Evolutionary conservation across 2,797 vertebrate species (phyloP), one percentile per base, ranked within the genome.

Genomic region (Miichthys miiuy): DNA sequence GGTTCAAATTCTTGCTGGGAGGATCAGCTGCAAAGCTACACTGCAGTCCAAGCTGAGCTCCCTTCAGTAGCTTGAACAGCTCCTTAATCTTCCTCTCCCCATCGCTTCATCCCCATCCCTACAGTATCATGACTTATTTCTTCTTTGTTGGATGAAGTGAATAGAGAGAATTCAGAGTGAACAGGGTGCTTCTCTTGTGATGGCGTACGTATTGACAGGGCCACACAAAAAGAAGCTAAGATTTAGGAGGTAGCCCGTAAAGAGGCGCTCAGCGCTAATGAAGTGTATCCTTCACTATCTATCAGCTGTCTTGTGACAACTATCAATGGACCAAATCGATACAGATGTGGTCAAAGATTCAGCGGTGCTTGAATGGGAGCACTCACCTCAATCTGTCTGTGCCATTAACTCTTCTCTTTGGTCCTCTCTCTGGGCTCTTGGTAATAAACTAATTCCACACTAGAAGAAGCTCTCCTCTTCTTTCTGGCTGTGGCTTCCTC

Each of bases 311-410:
- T 79, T 58, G 47, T 79, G 70, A 77, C 86, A 88, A 81, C 81
- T 91, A 72, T 87, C 83, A 84, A 44, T 72, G 66, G 85, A 88
- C 87, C 90, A 91, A 94, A 95, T 95, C 94, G 61, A 92, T 96
- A 91, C 64, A 85, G 92, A 86, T 88, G 85, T 85, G 73, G 68
- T 93, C 92, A 93, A 89, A 94, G 90, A 91, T 83, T 88, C 84
- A 80, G 70, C 72, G 44, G 38, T 46, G 84, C 84, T 89, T 91
- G 81, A 87, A 77, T 75, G 83, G 85, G 72, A 91, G 71, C 23
- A 55, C 85, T 90, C 84, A 86, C 85, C 91, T 91, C 86, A 84
- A 77, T 91, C 60, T 89, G 71, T 91, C 85, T 57, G 82, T 85
- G 84, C 81, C 79, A 88, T 93, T 92, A 91, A 84, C 64, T 88